Evolutionary conservation across 2,113 vertebrate genomes (phyloP).

Genomic region (Zosterops borbonicus): DNA sequence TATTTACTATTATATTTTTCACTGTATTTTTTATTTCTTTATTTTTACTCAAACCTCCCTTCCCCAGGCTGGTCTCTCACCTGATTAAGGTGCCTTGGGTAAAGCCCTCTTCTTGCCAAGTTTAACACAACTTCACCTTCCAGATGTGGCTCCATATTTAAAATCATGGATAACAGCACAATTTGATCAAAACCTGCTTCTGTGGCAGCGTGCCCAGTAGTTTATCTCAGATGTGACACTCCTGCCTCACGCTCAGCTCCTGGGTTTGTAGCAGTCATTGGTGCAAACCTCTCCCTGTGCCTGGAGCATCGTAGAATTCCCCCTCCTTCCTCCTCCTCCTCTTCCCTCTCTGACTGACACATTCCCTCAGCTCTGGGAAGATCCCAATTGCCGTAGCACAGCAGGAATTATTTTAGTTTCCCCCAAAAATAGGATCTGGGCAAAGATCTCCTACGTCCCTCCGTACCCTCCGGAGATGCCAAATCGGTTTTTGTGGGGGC

Average conservation of each 20-base stretch:
- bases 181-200: background rate
- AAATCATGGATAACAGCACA: background rate
- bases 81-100: background rate
- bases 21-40: background rate
- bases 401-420: constrained; percentile 24
- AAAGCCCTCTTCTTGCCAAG: background rate
- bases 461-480: background rate
- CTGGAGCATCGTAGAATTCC: background rate
- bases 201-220: background rate
- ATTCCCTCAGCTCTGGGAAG: background rate
- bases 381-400: background rate
- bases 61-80: background rate
- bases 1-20: background rate
- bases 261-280: background rate
- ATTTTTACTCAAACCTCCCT: background rate
- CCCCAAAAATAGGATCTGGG: constrained; percentile 47
- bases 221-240: background rate
- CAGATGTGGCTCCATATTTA: background rate
- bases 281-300: background rate
- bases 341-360: constrained; percentile 12
- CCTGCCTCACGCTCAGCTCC: background rate
- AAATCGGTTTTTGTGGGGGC: background rate
- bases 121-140: background rate
- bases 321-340: background rate
- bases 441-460: background rate